Conservation (phyloP, 64 coral and sea anemone genomes). For the Dendronephthya gigantea region DNA sequence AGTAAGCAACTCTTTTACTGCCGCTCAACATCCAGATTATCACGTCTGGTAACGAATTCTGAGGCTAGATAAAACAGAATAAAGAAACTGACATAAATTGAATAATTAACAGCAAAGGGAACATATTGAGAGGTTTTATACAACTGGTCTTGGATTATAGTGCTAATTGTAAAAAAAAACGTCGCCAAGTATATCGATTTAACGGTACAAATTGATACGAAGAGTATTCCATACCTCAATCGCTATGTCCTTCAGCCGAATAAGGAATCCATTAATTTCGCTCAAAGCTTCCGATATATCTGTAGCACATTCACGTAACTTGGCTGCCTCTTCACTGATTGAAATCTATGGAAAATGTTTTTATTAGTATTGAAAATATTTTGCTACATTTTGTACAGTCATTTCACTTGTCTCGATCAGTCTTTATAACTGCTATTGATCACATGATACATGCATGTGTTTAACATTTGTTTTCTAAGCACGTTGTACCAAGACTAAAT, state of each 20-base stretch:
- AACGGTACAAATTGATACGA: too few relatives aligned
- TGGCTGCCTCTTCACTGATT: slow-evolving; percentile 81
- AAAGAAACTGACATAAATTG: neutral
- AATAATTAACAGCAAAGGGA: too few relatives aligned
- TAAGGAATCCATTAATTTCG: slow-evolving; percentile 84
- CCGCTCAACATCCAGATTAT: slow-evolving; percentile 97
- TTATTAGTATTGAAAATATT: neutral
- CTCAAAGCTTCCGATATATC: slow-evolving; percentile 73
- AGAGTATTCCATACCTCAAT: slow-evolving; percentile 82
- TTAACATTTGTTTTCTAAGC: too few relatives aligned
- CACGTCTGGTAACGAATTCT: slow-evolving; percentile 92
- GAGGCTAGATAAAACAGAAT: slow-evolving; percentile 50
- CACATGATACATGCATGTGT: too few relatives aligned
- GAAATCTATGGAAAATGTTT: slow-evolving; percentile 34
- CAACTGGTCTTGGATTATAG: too few relatives aligned
- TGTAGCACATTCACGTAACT: slow-evolving; percentile 89
- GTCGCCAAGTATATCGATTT: too few relatives aligned
- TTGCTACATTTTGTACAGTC: neutral
- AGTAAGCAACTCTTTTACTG: slow-evolving; percentile 73
- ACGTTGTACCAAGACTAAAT: too few relatives aligned
- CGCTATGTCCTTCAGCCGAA: slow-evolving; percentile 69
- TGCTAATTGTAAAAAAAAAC: too few relatives aligned
- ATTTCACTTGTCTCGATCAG: too few relatives aligned
- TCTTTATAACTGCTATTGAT: too few relatives aligned
- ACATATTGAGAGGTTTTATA: too few relatives aligned